Evolutionary conservation across 2,797 vertebrate species (phyloP).

Genomic region (Mus minutoides): DNA sequence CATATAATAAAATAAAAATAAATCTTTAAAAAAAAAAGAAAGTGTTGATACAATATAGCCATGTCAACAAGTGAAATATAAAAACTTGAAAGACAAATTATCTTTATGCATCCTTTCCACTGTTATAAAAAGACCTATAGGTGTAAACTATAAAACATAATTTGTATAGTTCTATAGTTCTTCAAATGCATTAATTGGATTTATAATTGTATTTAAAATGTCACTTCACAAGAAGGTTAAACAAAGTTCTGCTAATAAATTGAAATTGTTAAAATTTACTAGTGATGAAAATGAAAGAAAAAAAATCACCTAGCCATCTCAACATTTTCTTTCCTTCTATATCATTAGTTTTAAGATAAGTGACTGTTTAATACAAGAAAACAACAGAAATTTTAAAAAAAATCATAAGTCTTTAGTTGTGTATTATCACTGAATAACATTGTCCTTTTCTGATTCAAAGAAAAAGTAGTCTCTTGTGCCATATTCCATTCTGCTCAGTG

Average conservation of each 20-base stretch:
- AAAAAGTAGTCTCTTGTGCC: not conserved
- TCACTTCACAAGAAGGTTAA: not conserved
- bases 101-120: not conserved
- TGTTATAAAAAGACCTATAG: not conserved
- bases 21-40: too few relatives aligned
- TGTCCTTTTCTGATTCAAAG: not conserved
- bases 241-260: not conserved
- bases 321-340: not conserved
- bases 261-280: slow-evolving; percentile 1
- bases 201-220: not conserved
- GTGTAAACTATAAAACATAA: not conserved
- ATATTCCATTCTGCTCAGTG: not conserved
- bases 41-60: not conserved
- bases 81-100: not conserved
- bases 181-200: not conserved
- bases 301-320: not conserved
- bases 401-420: not conserved
- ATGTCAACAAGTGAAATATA: not conserved
- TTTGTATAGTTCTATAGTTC: not conserved
- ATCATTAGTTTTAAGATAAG: not conserved
- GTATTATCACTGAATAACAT: not conserved
- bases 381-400: not conserved
- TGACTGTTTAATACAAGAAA: not conserved
- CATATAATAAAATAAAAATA: too few relatives aligned
- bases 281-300: not conserved